Evolutionary conservation across 2,113 vertebrate species (phyloP), one percentile per base, ranked within the genome.

Genomic region (Ictalurus punctatus): DNA sequence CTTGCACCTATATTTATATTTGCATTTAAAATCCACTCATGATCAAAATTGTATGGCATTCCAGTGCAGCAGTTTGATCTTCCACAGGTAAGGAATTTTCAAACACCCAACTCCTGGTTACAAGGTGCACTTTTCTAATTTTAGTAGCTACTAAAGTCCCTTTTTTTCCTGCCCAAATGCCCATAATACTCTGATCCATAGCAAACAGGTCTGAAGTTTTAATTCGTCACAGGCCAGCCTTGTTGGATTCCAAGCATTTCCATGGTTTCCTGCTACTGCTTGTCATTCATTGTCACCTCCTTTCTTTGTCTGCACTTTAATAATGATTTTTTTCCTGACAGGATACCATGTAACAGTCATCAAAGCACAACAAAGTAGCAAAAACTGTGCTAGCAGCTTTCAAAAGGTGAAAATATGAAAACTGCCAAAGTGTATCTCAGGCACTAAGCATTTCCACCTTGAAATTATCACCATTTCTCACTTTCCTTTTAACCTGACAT

Each of bases 221-320:
- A 93, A 95, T 95, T 95, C 16, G 91, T 93, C 94, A 94, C 79
- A 92, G 92, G 86, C 92, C 91, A 89, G 91, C 90, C 91, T 90
- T 93, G 92, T 79, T 78, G 81, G 92, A 94, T 95, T 95, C 92
- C 91, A 84, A 81, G 88, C 79, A 94, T 95, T 95, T 93, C 93
- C 92, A 94, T 95, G 93, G 94, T 92, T 92, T 94, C 93, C 84
- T 89, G 84, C 89, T 83, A 93, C 86, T 9, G 83, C 91, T 84
- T 93, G 91, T 94, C 93, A 92, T 85, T 94, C 90, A 89, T 87
- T 90, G 88, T 94, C 86, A 92, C 73, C 88, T 90, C 91, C 48
- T 90, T 90, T 59, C 85, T 88, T 84, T 56, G 65, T 91, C 82
- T 90, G 82, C 87, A 88, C 56, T 88, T 88, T 81, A 54, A 37